Percentiles rank a stretch among this genome's conserved stretches.
Evolutionary conservation across 2,113 vertebrate genomes (phyloP).

Genomic region (Murina feae): DNA sequence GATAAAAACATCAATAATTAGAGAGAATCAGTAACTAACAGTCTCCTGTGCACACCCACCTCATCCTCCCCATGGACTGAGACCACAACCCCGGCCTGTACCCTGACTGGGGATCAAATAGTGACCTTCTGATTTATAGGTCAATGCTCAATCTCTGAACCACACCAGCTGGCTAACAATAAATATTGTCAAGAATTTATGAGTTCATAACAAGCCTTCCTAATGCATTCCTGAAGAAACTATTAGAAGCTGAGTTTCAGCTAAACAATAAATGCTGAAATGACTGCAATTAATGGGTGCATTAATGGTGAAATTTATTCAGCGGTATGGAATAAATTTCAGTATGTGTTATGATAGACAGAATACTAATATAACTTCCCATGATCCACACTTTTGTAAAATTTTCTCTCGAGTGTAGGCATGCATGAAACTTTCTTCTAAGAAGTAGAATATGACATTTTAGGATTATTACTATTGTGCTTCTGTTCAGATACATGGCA

Average conservation of each 20-base stretch:
- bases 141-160: too few species aligned
- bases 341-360: neutral
- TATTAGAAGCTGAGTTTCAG: neutral
- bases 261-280: neutral
- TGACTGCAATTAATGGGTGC: neutral
- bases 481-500: neutral
- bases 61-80: too few species aligned
- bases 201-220: neutral
- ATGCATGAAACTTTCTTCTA: neutral
- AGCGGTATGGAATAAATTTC: neutral
- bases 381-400: neutral
- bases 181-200: neutral
- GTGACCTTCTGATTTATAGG: too few species aligned
- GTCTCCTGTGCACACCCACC: too few species aligned
- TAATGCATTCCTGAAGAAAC: neutral
- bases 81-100: too few species aligned
- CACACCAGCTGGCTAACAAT: too few species aligned
- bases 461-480: neutral
- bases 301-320: neutral
- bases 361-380: neutral
- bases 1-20: too few species aligned
- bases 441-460: neutral
- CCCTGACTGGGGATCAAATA: too few species aligned
- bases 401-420: neutral
- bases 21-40: too few species aligned